Percentiles rank a stretch among this genome's conserved stretches.
Conservation (phyloP, 37 sponge, comb jelly and placozoan species). For the Theonella swinhoei region DNA sequence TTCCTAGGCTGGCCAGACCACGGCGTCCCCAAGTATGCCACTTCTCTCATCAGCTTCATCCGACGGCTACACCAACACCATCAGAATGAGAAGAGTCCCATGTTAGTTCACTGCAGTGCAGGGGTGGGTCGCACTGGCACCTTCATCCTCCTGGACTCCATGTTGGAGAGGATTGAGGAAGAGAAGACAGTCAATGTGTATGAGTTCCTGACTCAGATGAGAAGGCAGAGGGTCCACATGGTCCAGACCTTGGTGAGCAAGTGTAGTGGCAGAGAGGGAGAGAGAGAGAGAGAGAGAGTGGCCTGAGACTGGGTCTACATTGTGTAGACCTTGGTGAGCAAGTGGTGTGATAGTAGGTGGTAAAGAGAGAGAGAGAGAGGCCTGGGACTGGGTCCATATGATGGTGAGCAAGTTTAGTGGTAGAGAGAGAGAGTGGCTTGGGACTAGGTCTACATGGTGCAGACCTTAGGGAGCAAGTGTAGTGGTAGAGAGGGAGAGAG, state of each 20-base stretch:
- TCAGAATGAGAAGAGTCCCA: conserved; percentile 18
- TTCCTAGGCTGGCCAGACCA: conserved; percentile 89
- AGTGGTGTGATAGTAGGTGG: not conserved
- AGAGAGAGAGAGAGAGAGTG: too few species aligned
- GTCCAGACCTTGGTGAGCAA: conserved; percentile 68
- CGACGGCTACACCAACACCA: conserved; percentile 45
- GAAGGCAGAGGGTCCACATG: conserved; percentile 53
- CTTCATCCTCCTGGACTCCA: conserved; percentile 67
- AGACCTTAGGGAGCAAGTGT: conserved; percentile 48
- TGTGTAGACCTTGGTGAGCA: not conserved
- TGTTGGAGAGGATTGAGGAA: conserved; percentile 61
- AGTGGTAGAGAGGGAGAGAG: not conserved
- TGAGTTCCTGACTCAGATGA: conserved; percentile 46
- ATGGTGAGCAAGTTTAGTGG: too few species aligned
- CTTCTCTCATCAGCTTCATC: conserved; percentile 76
- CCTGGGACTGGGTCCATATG: too few species aligned
- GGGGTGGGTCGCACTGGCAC: conserved; percentile 83
- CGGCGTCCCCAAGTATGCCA: conserved; percentile 84
- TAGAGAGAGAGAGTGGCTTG: too few species aligned
- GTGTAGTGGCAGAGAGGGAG: not conserved
- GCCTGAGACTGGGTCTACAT: too few species aligned
- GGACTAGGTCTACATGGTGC: conserved; percentile 68
- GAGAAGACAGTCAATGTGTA: conserved; percentile 54
- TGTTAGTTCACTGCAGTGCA: conserved; percentile 87
- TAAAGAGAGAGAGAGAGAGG: too few species aligned